Evolutionary conservation across 2,113 vertebrate genomes (phyloP), one percentile per base, ranked within the genome.

Genomic region (Ardeotis arabs): DNA sequence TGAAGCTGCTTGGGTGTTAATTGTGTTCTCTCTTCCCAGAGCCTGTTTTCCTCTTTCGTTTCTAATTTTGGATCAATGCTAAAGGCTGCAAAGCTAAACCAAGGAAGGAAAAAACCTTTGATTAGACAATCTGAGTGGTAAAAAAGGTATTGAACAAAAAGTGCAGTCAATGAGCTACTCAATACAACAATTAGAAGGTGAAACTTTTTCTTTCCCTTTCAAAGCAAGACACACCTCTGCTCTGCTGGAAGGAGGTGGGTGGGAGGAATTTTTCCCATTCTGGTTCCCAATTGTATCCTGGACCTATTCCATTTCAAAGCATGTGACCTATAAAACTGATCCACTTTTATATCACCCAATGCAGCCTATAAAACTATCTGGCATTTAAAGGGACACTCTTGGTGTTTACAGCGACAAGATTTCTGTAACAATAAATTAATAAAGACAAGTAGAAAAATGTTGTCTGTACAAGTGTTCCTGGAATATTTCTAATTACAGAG

Each of bases 1-100:
- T 94, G 95, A 97, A 97, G 93, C 97, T 94, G 94, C 96, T 95
- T 75, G 93, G 82, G 89, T 97, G 96, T 97, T 98, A 98, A 98
- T 98, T 98, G 98, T 98, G 86, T 98, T 97, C 97, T 81, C 85
- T 98, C 94, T 97, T 96, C 93, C 93, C 58, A 45, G 39, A 92
- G 75, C 77, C 84, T 90, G 87, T 89, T 93, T 93, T 56, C 73
- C 29, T 66, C 91, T 93, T 84, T 95, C 62, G 37, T 86, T 96
- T 94, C 97, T 81, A 90, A 93, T 92, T 95, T 95, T 79, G 95
- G 95, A 98, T 98, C 98, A 97, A 94, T 96, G 96, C 90, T 95
- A 82, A 95, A 92, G 90, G 95, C 96, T 78, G 95, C 92, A 44
- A 69, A 97, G 88, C 55, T 78, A 96, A 95, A 93, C 93, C 92